Evolutionary conservation across 2,797 vertebrate species (phyloP).

Genomic region (Acanthopagrus latus): DNA sequence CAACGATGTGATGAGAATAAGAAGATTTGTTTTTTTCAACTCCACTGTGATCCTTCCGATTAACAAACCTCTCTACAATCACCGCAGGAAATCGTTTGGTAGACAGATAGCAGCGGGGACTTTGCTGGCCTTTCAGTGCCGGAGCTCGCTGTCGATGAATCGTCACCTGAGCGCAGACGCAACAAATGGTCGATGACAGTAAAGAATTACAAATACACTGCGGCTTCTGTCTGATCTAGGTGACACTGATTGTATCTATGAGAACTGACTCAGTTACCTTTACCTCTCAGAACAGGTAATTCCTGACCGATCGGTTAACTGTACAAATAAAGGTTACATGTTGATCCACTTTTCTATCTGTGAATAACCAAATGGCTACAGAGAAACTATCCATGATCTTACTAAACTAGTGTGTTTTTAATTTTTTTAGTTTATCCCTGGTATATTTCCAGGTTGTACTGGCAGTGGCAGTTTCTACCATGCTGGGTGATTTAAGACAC

Average conservation of each 20-base stretch:
- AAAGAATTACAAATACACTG: neutral
- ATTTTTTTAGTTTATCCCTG: slow-evolving; percentile 4
- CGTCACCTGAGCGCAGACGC: slow-evolving; percentile 17
- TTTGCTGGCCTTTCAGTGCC: neutral
- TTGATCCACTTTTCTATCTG: slow-evolving; percentile 15
- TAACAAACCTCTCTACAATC: slow-evolving; percentile 12
- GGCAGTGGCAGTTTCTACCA: slow-evolving; percentile 24
- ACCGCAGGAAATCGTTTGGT: slow-evolving; percentile 20
- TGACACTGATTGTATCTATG: slow-evolving; percentile 21
- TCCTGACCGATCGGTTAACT: slow-evolving; percentile 37
- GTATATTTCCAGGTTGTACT: neutral
- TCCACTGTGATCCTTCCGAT: slow-evolving; percentile 15
- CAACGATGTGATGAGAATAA: slow-evolving; percentile 16
- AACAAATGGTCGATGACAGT: neutral
- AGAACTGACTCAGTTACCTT: slow-evolving; percentile 21
- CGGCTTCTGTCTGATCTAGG: slow-evolving; percentile 8
- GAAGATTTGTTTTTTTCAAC: slow-evolving; percentile 17
- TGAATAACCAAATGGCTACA: slow-evolving; percentile 24
- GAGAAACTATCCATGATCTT: slow-evolving; percentile 2
- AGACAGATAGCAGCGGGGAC: neutral
- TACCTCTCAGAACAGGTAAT: slow-evolving; percentile 17
- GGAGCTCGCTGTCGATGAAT: slow-evolving; percentile 11
- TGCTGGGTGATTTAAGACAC: slow-evolving; percentile 41
- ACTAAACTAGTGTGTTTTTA: neutral
- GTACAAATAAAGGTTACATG: slow-evolving; percentile 24